phyloP scores from a whole-genome alignment of 2,888 invertebrate species.

The Drosophila meridiana region DNA sequence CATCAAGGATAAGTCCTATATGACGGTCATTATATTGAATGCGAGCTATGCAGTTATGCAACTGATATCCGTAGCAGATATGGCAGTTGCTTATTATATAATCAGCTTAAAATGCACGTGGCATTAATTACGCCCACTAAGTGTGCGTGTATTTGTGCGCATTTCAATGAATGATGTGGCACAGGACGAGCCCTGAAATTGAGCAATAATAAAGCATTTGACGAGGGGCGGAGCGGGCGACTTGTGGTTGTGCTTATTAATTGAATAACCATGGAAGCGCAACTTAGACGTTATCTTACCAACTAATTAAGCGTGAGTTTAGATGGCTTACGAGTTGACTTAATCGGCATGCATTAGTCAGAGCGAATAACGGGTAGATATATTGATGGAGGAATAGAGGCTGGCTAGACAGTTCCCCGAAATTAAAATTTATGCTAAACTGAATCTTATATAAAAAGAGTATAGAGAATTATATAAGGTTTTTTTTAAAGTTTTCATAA shows the following conservation, averaged over 20 bases:
- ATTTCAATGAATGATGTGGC: constrained; percentile 18
- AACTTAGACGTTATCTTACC: constrained; percentile 8
- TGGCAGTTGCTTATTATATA: constrained; percentile 52
- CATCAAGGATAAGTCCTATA: constrained; percentile 7
- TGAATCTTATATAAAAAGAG: no score
- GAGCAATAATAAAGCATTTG: constrained; percentile 57
- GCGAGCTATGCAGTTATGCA: constrained; percentile 6
- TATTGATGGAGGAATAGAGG: background rate
- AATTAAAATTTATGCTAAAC: no score
- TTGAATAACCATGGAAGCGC: constrained; percentile 13
- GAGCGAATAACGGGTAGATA: background rate
- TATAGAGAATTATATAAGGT: no score
- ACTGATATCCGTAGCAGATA: constrained; percentile 22
- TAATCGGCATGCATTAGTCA: background rate
- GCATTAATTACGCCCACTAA: constrained; percentile 65
- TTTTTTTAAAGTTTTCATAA: background rate
- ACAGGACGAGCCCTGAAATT: constrained; percentile 15
- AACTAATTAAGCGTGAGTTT: constrained; percentile 38
- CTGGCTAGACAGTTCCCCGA: no score
- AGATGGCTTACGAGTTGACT: constrained; percentile 28
- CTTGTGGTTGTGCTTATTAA: constrained; percentile 8
- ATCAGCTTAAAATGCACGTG: constrained; percentile 47
- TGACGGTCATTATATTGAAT: background rate
- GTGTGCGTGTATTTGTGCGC: constrained; percentile 24
- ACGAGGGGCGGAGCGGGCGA: background rate